Evolutionary conservation across 1,140 invertebrate genomes (phyloP), one percentile per base, ranked within the genome.

Genomic region (Dendrolimus kikuchii): DNA sequence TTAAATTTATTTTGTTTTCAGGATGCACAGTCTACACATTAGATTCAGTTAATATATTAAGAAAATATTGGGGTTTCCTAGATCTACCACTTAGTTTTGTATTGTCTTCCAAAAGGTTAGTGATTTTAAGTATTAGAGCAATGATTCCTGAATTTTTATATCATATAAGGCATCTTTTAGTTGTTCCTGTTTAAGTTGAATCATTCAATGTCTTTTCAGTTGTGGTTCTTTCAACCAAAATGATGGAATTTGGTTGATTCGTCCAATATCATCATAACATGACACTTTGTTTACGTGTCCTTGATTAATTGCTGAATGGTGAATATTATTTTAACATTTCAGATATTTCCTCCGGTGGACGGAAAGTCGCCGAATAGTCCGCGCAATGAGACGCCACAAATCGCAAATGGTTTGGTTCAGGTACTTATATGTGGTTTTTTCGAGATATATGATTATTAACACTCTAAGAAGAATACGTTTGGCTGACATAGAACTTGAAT

Each of bases 341-440:
- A 92, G 91, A 81, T 92, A 89, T 75, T 89, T 92, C 64, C 77
- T 91, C 6, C 88, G 85, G 40, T 89, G 88, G 80, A 83, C 86
- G 9, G 89, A 91, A 55, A 89, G 90, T 41, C 68, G 80, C 4
- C 72, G 88, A 41, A 77, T 93, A 44, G 85, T 93, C 81, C 83
- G 89, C 63, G 96, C 96, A 4, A 98, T 99, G 96, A 88, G 87
- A 54, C 89, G 90, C 58, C 96, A 99, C 79, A 84, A 90, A 65
- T 96, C 95, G 8, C 97, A 99, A 81, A 92, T 96, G 80, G 91
- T 96, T 7, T 99, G 97, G 97, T 99, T 96, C 80, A 90, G 97
- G 59, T 92, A 92, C 71, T 87, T 99, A 5, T 99, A 98, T 75
- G 91, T 98, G 65, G 79, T 93, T 46, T 96, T 98, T 88, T 98